Evolutionary conservation across 2,113 vertebrate species (phyloP), one percentile per base, ranked within the genome.

Genomic region (Clinocottus analis): DNA sequence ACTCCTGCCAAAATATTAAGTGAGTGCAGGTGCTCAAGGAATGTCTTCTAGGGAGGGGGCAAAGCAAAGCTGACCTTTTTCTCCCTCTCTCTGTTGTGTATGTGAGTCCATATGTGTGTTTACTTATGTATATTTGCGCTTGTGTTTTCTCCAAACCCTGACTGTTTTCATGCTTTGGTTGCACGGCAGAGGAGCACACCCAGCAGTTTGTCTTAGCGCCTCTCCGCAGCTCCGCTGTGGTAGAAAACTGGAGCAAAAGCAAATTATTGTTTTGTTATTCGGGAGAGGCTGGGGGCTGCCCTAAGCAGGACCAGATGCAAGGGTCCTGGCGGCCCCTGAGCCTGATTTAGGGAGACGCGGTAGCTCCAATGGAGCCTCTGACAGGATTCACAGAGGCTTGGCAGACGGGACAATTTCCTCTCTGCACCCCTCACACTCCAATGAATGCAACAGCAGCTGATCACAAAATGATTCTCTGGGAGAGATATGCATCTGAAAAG

Each of bases 21-120:
- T 95, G 95, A 95, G 93, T 95, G 92, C 96, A 97, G 96, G 96
- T 97, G 96, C 95, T 91, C 87, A 76, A 94, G 91, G 95, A 96
- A 96, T 96, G 95, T 93, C 95, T 93, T 80, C 85, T 80, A 87
- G 85, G 88, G 90, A 17, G 66, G 80, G 88, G 88, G 90, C 61
- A 85, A 67, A 39, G 69, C 75, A 80, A 65, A 84, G 83, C 72
- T 93, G 90, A 93, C 90, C 91, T 88, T 86, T 91, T 67, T 90
- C 87, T 89, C 80, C 91, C 81, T 80, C 80, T 91, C 79, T 80
- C 63, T 21, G 58, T 80, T 83, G 73, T 89, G 64, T 61, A 61
- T 65, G 75, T 67, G 61, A 59, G 47, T 79, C 49, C 79, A 45
- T 85, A 80, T 86, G 80, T 78, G 75, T 91, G 88, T 89, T 80